Percentiles rank a stretch among this genome's conserved stretches.
These are phyloP conservation scores for Fringilla coelebs DNA, from an alignment of 2,797 vertebrate species.

Conservation along the genomic window DNA sequence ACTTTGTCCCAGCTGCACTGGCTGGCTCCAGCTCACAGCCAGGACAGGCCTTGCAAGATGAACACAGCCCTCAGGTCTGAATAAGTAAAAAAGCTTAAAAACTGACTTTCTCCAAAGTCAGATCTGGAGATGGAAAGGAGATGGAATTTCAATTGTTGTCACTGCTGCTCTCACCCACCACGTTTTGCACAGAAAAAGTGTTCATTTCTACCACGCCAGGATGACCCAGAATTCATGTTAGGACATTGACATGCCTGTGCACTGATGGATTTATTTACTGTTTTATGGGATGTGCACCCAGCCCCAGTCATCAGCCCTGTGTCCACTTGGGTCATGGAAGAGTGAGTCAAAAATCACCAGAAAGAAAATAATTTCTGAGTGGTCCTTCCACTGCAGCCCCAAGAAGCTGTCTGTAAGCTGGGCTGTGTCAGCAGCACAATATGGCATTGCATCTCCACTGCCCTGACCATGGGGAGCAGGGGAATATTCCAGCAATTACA, in stretches of 20 bases:
- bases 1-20: not conserved
- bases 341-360: not conserved
- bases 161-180: not conserved
- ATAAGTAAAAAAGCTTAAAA: not conserved
- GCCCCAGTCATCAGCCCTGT: not conserved
- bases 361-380: not conserved
- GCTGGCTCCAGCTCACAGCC: not conserved
- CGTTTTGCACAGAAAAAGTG: not conserved
- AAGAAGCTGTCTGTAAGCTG: not conserved
- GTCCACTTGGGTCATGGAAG: not conserved
- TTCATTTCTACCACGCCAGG: not conserved
- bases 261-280: not conserved
- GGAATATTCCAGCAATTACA: slow-evolving; percentile 24
- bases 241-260: fast-evolving
- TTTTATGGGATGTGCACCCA: not conserved
- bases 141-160: not conserved
- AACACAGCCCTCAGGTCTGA: not conserved
- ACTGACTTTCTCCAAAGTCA: not conserved
- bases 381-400: not conserved
- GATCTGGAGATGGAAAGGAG: too few relatives aligned
- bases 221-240: not conserved
- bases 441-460: not conserved
- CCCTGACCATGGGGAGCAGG: not conserved
- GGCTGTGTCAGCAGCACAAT: not conserved
- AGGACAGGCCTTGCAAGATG: fast-evolving